Percentiles rank a stretch among this genome's conserved stretches.
Conservation (phyloP, 2,113 vertebrate species). For the Psilopogon haemacephalus region DNA sequence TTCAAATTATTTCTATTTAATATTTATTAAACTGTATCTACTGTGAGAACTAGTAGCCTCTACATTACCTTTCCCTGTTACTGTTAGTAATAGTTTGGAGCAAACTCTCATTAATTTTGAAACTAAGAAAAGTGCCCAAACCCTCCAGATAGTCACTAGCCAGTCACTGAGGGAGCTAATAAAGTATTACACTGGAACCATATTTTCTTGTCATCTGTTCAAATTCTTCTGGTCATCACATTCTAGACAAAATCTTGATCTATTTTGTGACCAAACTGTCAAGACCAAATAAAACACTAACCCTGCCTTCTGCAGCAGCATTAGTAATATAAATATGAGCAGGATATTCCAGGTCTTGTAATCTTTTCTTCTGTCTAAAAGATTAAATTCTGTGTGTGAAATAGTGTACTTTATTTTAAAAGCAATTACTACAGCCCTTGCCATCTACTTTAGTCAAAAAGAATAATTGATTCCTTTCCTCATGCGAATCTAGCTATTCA, state of each 20-base stretch:
- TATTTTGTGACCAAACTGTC: neutral
- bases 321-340: neutral
- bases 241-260: neutral
- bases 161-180: neutral
- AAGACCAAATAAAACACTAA: neutral
- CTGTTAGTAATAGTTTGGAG: neutral
- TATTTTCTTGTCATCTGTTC: neutral
- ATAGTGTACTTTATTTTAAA: conserved; percentile 19
- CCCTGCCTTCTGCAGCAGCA: neutral
- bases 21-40: neutral
- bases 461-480: conserved; percentile 24
- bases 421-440: conserved; percentile 31
- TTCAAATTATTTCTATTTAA: neutral
- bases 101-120: neutral
- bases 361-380: conserved; percentile 17
- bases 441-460: neutral
- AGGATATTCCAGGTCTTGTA: neutral
- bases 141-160: neutral
- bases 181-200: neutral
- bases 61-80: neutral
- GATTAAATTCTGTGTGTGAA: conserved; percentile 20
- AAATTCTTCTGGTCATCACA: neutral
- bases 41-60: neutral
- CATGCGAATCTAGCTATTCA: neutral
- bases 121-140: neutral